These are phyloP conservation scores for Urophycis tenuis DNA, from an alignment of 2,797 vertebrate genomes.

Conservation along the genomic window DNA sequence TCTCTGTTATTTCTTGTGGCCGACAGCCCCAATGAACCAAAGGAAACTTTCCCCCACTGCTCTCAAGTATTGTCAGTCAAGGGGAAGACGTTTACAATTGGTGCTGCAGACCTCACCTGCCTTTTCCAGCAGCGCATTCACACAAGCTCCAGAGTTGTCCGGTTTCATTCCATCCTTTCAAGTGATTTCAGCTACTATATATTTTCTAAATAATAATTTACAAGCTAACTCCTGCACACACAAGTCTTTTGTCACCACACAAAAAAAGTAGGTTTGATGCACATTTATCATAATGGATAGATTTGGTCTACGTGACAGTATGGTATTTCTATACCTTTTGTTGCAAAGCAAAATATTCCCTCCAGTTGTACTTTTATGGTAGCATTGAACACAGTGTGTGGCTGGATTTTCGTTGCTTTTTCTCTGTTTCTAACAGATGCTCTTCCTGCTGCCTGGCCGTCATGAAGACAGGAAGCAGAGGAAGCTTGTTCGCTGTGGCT, in stretches of 20 bases:
- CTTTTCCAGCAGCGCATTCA: neutral
- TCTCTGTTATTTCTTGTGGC: neutral
- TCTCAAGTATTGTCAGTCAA: neutral
- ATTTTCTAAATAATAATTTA: neutral
- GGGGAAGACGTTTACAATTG: neutral
- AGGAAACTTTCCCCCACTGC: neutral
- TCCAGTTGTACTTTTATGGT: neutral
- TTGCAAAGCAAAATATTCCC: neutral
- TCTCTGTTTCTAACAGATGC: neutral
- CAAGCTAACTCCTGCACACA: no score
- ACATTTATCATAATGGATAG: neutral
- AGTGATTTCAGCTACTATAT: neutral
- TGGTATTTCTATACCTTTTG: neutral
- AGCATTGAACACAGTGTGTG: neutral
- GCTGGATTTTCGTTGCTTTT: neutral
- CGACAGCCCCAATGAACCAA: neutral
- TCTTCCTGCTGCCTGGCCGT: neutral
- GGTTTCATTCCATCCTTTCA: neutral
- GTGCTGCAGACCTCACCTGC: neutral
- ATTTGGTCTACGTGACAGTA: neutral
- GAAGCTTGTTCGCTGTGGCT: neutral
- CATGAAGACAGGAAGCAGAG: neutral
- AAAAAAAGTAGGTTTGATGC: neutral
- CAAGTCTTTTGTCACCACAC: neutral
- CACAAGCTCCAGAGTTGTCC: neutral